Evolutionary conservation across 2,888 invertebrate genomes (phyloP), one percentile per base, ranked within the genome.

Genomic region (Altica lythri): DNA sequence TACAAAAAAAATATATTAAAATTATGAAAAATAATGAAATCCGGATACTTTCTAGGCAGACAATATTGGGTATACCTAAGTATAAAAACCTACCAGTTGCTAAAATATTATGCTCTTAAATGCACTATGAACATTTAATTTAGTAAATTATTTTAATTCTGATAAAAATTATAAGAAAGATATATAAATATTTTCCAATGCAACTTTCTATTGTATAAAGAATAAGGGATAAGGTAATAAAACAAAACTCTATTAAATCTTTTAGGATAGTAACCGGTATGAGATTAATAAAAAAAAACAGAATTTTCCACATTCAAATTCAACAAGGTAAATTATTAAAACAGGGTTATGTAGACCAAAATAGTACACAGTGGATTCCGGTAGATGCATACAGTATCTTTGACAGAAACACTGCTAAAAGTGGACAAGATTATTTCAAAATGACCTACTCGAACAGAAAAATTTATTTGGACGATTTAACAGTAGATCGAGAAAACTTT

Each of bases 251-350:
- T 45, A 13, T 10, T 12, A 19, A 10, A n/a, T 4, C 13, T 72
- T 71, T 5, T 73, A 91, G 91, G 75, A 86, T 93, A 1, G 83
- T 92, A n/a, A 90, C 90, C 0, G 93, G 92, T 0, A 67, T 92
- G 8, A 81, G 86, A 25, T 81, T 93, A 52, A 78, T 81, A 2
- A 93, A 93, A 74, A 72, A 78, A 8, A 87, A 89, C 50, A 81
- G 86, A 47, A 83, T 93, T 14, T 84, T 93, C 66, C 89, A 92
- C 72, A 75, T 93, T n/a, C 91, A 92, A 78, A 84, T 92, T 40
- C 86, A 89, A 71, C 83, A 92, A 74, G 90, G 88, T 0, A 77
- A 79, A 47, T 74, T 92, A 8, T 71, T 83, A 4, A 82, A 84
- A 34, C 79, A 84, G 43, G 92, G 89, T 0, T 76, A 76, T 10